Percentiles rank a stretch among this genome's conserved stretches.
These are phyloP conservation scores for Mellivora capensis DNA, from an alignment of 2,113 vertebrate genomes.

Conservation along the genomic window DNA sequence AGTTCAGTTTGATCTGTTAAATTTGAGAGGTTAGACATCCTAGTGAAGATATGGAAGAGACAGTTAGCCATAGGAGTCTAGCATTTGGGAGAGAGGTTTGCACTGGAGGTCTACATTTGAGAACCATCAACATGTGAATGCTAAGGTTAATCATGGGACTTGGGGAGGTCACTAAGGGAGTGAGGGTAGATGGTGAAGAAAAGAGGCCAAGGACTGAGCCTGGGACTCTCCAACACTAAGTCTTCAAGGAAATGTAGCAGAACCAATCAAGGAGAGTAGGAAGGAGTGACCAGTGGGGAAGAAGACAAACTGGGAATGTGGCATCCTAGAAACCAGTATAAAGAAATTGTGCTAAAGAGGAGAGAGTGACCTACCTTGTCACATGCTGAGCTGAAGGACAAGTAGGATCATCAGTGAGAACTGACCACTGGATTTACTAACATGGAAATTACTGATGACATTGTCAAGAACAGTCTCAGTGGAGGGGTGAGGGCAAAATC, in stretches of 20 bases:
- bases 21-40: not conserved
- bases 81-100: not conserved
- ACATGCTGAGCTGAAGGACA: not conserved
- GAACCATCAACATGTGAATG: not conserved
- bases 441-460: not conserved
- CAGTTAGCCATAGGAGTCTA: not conserved
- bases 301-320: not conserved
- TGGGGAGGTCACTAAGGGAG: not conserved
- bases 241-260: not conserved
- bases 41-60: not conserved
- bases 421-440: not conserved
- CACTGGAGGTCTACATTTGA: not conserved
- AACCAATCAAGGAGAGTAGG: not conserved
- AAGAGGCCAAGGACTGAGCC: not conserved
- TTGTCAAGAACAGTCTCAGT: not conserved
- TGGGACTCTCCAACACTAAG: not conserved
- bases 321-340: not conserved
- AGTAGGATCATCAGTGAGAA: not conserved
- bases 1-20: not conserved
- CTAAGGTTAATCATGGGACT: not conserved
- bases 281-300: not conserved
- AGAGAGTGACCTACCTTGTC: not conserved
- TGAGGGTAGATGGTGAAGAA: not conserved
- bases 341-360: not conserved
- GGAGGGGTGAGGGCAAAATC: not conserved